These are phyloP conservation scores for Drosophila lini DNA, from an alignment of 1,140 invertebrate species.

Conservation along the genomic window DNA sequence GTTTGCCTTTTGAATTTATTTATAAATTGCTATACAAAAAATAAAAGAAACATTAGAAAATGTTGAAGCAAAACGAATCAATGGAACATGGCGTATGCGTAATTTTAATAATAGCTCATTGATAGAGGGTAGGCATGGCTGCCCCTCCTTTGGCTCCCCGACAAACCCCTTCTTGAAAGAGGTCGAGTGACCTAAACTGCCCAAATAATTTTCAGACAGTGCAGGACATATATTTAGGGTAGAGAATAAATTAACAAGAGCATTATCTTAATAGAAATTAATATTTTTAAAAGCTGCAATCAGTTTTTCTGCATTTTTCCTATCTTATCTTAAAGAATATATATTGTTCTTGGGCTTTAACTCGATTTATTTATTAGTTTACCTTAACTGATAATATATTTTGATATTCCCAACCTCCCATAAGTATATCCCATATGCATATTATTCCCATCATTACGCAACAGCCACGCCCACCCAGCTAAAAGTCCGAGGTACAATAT, in stretches of 20 bases:
- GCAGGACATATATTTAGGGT: neutral
- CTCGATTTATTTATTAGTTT: constrained; percentile 1
- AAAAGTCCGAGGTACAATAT: constrained; percentile 42
- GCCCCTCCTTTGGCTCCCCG: neutral
- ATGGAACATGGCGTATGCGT: constrained; percentile 67
- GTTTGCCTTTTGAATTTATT: constrained; percentile 23
- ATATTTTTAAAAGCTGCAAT: too few species aligned
- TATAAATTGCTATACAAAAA: constrained; percentile 38
- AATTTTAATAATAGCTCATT: constrained; percentile 59
- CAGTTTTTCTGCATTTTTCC: neutral
- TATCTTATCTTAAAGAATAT: neutral
- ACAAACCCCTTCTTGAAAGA: constrained; percentile 1
- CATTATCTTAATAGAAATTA: too few species aligned
- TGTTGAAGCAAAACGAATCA: constrained; percentile 36
- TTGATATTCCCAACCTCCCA: neutral
- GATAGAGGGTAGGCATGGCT: constrained; percentile 8
- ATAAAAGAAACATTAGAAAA: constrained; percentile 17
- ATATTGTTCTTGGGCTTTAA: neutral
- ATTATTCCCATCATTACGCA: constrained; percentile 56
- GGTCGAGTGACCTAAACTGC: constrained; percentile 35
- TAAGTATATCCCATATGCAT: constrained; percentile 48
- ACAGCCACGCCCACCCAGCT: constrained; percentile 62
- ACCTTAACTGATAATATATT: neutral
- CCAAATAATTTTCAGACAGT: constrained; percentile 7
- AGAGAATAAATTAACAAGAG: neutral